Conservation (phyloP, 2,113 vertebrate species). For the Grantiella picta region DNA sequence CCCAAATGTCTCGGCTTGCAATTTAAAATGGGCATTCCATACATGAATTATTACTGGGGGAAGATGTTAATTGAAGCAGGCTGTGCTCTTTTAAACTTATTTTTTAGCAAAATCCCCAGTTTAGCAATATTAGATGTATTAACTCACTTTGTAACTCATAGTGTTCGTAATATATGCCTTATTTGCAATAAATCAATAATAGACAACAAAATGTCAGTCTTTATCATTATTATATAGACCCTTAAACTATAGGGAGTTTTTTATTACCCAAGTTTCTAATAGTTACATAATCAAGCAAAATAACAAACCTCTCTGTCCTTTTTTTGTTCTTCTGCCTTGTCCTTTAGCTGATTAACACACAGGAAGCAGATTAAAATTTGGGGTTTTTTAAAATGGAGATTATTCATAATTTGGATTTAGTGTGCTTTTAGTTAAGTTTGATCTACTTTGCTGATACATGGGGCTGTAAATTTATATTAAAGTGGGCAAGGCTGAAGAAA, state of each 20-base stretch:
- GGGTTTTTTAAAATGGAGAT: neutral
- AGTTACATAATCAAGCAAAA: neutral
- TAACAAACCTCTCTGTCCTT: neutral
- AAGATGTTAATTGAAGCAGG: neutral
- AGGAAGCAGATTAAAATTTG: neutral
- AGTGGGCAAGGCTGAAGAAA: neutral
- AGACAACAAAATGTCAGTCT: neutral
- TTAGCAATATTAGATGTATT: neutral
- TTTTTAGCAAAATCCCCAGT: neutral
- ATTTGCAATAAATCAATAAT: neutral
- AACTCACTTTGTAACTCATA: too few relatives aligned
- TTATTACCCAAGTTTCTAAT: neutral
- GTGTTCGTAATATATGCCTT: neutral
- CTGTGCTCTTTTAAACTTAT: accelerated
- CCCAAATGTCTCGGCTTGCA: neutral
- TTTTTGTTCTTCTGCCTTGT: neutral
- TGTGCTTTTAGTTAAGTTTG: neutral
- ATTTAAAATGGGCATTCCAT: neutral
- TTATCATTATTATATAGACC: neutral
- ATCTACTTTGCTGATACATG: neutral
- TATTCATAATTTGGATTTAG: neutral
- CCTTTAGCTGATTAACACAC: neutral
- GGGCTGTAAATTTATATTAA: neutral
- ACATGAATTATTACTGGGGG: neutral
- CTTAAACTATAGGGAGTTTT: neutral